These are phyloP conservation scores for Eulithis testata DNA, from an alignment of 2,888 invertebrate genomes.

Conservation along the genomic window DNA sequence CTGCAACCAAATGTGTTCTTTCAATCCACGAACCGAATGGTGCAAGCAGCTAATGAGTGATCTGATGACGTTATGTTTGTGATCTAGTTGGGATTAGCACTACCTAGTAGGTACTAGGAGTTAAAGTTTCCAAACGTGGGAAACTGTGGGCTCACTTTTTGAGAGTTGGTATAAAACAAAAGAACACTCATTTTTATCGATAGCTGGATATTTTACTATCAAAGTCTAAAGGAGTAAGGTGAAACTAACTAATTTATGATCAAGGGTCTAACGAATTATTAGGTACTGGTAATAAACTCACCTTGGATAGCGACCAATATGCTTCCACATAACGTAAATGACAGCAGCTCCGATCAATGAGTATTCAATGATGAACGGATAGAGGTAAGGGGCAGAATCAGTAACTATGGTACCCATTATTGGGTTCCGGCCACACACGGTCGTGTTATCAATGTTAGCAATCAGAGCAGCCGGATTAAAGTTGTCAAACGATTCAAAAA, in stretches of 20 bases:
- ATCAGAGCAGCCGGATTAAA: slow-evolving; percentile 85
- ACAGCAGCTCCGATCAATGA: slow-evolving; percentile 97
- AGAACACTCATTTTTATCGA: no score
- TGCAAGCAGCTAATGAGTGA: slow-evolving; percentile 22
- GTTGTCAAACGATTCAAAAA: slow-evolving; percentile 84
- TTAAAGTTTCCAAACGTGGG: no score
- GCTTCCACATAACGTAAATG: slow-evolving; percentile 98
- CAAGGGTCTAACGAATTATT: not conserved
- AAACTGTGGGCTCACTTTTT: no score
- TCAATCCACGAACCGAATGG: slow-evolving; percentile 53
- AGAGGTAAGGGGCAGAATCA: slow-evolving; percentile 97
- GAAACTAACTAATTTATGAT: not conserved
- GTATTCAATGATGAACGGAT: slow-evolving; percentile 98
- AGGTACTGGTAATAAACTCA: slow-evolving; percentile 58
- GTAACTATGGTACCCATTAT: slow-evolving; percentile 97
- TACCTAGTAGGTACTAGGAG: no score
- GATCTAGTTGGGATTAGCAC: no score
- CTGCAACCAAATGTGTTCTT: slow-evolving; percentile 80
- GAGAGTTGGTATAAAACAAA: no score
- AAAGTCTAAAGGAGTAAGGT: not conserved
- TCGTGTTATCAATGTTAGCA: slow-evolving; percentile 83
- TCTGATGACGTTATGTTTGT: slow-evolving; percentile 4
- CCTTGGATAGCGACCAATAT: slow-evolving; percentile 95
- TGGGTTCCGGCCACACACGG: slow-evolving; percentile 91
- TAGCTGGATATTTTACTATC: no score